phyloP scores from a whole-genome alignment of 2,888 invertebrate species.

The Eupsilia transversa region DNA sequence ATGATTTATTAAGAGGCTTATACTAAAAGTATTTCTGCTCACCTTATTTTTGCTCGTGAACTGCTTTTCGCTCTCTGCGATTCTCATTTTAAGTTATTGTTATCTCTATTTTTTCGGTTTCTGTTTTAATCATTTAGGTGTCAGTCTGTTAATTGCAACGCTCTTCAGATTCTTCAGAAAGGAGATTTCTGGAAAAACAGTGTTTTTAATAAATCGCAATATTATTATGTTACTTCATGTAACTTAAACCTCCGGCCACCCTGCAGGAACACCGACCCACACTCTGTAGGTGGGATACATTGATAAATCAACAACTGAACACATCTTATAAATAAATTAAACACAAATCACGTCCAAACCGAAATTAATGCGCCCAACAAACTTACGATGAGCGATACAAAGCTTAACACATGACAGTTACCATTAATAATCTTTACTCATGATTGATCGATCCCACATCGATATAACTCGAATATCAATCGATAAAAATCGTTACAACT shows the following conservation, averaged over 20 bases:
- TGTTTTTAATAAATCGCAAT: background rate
- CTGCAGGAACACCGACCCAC: conserved; percentile 30
- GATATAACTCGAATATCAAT: conserved; percentile 76
- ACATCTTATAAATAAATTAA: conserved; percentile 58
- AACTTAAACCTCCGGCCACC: conserved; percentile 33
- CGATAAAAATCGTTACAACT: conserved; percentile 65
- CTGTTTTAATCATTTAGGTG: background rate
- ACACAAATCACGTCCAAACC: conserved; percentile 59
- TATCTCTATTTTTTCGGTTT: background rate
- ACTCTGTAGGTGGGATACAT: conserved; percentile 49
- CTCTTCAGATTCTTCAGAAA: background rate
- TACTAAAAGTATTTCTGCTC: background rate
- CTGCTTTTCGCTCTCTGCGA: background rate
- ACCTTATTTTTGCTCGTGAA: background rate
- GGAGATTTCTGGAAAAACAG: background rate
- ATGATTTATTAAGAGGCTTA: background rate
- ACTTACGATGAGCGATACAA: conserved; percentile 81
- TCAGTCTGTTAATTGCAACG: background rate
- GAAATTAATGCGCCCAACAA: conserved; percentile 70
- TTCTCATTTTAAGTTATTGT: background rate
- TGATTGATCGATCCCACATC: conserved; percentile 82
- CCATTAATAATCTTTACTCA: conserved; percentile 84
- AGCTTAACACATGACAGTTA: conserved; percentile 79
- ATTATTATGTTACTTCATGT: background rate
- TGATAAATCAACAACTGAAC: conserved; percentile 58